Evolutionary conservation across 2,113 vertebrate genomes (phyloP), one percentile per base, ranked within the genome.

Genomic region (Brachionichthys hirsutus): DNA sequence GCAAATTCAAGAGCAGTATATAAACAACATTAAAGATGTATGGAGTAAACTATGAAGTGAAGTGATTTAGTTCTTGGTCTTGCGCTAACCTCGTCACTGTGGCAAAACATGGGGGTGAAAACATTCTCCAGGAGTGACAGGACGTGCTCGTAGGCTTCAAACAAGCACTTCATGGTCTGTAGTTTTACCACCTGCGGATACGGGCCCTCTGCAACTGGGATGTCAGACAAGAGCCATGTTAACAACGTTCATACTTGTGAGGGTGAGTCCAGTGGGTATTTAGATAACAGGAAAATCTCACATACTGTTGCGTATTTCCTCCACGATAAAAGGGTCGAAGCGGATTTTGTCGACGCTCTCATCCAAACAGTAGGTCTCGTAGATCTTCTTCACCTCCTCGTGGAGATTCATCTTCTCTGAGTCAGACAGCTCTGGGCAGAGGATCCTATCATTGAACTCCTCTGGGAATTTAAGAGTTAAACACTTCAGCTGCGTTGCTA

Each of bases 91-190:
- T 99, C 96, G 82, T 97, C 94, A 43, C 96, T 99, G 77, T 99
- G 97, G 78, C 96, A 99, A 86, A 99, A 99, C 94, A 98, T 94
- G 36, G 95, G 96, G 10, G 95, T 97, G 73, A 98, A 99, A 60
- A 99, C 96, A 4, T 94, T 96, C 84, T 99, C 97, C n/a, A 99
- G 86, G 1, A 98, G 93, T 16, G 93, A 97, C 43, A 99, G 93
- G 42, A 99, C 97, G 0, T 97, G 96, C 57, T 99, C 97, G 13
- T 98, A 99, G 34, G 97, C 97, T 89, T 99, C 96, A 87, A 98
- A 99, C 75, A 99, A 92, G 78, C 95, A 98, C 45, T 93, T 90
- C 95, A 97, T 98, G 40, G 95, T 98, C 9, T 99, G 97, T 46
- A 99, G 93, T 69, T 96, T 98, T 80, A 98, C 95, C 74, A 99